Evolutionary conservation across 2,113 vertebrate genomes (phyloP).

Genomic region (Gulo gulo): DNA sequence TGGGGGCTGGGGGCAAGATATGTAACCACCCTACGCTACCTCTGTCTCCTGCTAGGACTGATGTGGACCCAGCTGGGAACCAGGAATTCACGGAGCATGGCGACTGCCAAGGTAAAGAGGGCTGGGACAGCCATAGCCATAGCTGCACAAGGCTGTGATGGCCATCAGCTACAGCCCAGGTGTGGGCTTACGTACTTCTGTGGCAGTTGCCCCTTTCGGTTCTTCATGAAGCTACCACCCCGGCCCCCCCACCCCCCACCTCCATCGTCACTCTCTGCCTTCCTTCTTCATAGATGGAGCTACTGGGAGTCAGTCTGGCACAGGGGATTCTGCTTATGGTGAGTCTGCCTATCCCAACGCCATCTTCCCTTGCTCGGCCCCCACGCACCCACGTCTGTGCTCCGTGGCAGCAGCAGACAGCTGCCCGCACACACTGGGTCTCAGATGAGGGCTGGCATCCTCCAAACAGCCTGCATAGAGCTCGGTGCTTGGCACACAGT

Average conservation of each 20-base stretch:
- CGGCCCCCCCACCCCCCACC: too few relatives aligned
- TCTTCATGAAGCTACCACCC: neutral
- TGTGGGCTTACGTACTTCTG: neutral
- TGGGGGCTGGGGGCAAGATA: neutral
- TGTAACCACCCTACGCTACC: neutral
- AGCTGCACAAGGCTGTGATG: neutral
- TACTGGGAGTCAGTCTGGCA: constrained; percentile 66
- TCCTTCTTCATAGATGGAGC: constrained; percentile 54
- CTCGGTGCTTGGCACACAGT: neutral
- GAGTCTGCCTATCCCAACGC: constrained; percentile 39
- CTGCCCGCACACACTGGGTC: neutral
- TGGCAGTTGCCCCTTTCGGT: neutral
- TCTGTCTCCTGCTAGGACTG: constrained; percentile 78
- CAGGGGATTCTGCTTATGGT: constrained; percentile 76
- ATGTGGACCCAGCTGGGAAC: constrained; percentile 87
- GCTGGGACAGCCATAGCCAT: rapidly evolving
- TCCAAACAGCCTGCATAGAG: neutral
- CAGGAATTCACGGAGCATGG: constrained; percentile 78
- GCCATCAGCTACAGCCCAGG: neutral
- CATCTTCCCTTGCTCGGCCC: neutral
- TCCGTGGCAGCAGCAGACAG: neutral
- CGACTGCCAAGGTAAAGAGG: constrained; percentile 88
- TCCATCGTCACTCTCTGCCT: neutral
- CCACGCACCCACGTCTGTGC: neutral
- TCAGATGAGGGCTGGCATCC: neutral